These are phyloP conservation scores for Sceloporus undulatus DNA, from an alignment of 2,113 vertebrate species.

Conservation along the genomic window DNA sequence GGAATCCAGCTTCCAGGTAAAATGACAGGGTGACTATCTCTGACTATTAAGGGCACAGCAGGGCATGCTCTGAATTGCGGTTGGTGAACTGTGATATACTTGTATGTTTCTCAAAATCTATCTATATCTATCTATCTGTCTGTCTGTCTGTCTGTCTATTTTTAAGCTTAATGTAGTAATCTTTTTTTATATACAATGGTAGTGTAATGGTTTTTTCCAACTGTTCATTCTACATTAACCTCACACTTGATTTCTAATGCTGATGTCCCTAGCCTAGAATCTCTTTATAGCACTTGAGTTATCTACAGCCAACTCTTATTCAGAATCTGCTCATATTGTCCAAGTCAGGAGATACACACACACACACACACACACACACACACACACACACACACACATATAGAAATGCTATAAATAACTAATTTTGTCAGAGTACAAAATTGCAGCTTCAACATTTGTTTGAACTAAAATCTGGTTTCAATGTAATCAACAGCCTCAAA, in stretches of 20 bases:
- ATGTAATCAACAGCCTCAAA: constrained; percentile 38
- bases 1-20: neutral
- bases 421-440: constrained; percentile 49
- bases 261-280: constrained; percentile 16
- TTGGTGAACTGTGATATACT: neutral
- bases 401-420: constrained; percentile 46
- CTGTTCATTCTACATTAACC: constrained; percentile 14
- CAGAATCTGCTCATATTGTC: constrained; percentile 35
- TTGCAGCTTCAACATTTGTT: constrained; percentile 59
- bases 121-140: no score
- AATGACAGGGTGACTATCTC: neutral
- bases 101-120: neutral
- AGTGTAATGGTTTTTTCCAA: neutral
- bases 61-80: neutral
- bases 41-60: neutral
- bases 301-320: constrained; percentile 15
- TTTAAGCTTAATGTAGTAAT: no score
- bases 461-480: constrained; percentile 59
- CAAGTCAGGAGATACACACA: constrained; percentile 42
- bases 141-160: no score
- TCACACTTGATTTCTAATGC: constrained; percentile 41
- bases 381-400: constrained; percentile 11
- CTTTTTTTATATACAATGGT: no score
- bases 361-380: neutral
- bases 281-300: constrained; percentile 41